Conservation (phyloP, 2,113 vertebrate genomes). For the Gymnogyps californianus region DNA sequence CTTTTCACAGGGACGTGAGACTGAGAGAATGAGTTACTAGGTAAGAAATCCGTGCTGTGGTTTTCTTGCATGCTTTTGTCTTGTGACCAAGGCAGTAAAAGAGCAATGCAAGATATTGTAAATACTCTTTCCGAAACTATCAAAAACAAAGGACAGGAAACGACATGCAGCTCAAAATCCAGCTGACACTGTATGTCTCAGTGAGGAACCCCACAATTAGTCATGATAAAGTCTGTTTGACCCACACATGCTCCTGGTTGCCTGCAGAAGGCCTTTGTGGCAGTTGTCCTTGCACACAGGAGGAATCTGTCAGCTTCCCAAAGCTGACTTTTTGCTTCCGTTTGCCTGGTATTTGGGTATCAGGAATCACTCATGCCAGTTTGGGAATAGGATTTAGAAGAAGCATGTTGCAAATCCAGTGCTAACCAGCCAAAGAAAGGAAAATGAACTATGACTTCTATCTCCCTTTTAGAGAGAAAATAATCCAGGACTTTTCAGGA, state of each 20-base stretch:
- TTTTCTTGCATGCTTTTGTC: neutral
- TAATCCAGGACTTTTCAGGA: neutral
- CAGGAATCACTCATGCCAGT: neutral
- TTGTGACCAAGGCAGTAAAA: constrained; percentile 13
- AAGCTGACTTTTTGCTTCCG: neutral
- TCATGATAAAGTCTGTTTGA: neutral
- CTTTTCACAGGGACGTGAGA: neutral
- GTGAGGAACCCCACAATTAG: neutral
- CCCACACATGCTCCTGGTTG: neutral
- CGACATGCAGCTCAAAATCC: neutral
- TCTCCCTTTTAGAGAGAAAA: neutral
- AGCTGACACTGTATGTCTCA: neutral
- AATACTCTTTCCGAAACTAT: neutral
- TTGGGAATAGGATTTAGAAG: neutral
- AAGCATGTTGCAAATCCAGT: neutral
- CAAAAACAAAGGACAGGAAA: neutral
- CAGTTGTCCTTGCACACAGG: neutral
- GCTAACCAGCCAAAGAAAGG: neutral
- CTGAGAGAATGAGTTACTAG: neutral
- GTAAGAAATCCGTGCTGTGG: neutral
- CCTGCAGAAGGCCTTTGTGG: neutral
- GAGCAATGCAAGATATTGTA: neutral
- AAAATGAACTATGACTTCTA: neutral
- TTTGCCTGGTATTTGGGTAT: neutral
- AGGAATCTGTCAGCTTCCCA: neutral